Evolutionary conservation across 2,113 vertebrate species (phyloP).

Genomic region (Phalacrocorax aristotelis): DNA sequence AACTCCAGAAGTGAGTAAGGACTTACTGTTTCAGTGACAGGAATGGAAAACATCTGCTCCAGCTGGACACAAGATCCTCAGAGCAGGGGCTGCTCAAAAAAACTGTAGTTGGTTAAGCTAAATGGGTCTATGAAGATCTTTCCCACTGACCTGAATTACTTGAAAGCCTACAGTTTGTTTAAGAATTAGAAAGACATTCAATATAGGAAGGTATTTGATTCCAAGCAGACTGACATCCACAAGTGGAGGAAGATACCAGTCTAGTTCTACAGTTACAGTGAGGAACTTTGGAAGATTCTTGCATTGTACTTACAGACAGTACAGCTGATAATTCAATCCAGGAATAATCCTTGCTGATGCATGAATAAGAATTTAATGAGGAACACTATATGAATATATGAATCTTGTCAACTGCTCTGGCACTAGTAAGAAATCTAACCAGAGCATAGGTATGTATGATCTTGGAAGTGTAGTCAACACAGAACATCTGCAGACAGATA

Average conservation of each 20-base stretch:
- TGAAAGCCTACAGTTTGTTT: background rate
- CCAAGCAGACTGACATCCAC: background rate
- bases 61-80: background rate
- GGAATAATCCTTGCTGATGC: background rate
- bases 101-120: background rate
- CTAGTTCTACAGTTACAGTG: background rate
- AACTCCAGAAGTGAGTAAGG: background rate
- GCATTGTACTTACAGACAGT: background rate
- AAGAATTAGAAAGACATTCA: background rate
- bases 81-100: background rate
- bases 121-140: background rate
- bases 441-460: background rate
- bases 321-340: background rate
- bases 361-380: background rate
- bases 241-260: background rate
- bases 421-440: background rate
- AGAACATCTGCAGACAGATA: background rate
- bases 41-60: background rate
- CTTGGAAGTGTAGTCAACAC: background rate
- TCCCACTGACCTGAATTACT: background rate
- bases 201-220: background rate
- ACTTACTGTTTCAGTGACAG: background rate
- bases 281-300: background rate
- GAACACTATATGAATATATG: background rate
- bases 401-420: background rate